These are phyloP conservation scores for Mus caroli DNA, from an alignment of 2,797 vertebrate genomes.

Conservation along the genomic window DNA sequence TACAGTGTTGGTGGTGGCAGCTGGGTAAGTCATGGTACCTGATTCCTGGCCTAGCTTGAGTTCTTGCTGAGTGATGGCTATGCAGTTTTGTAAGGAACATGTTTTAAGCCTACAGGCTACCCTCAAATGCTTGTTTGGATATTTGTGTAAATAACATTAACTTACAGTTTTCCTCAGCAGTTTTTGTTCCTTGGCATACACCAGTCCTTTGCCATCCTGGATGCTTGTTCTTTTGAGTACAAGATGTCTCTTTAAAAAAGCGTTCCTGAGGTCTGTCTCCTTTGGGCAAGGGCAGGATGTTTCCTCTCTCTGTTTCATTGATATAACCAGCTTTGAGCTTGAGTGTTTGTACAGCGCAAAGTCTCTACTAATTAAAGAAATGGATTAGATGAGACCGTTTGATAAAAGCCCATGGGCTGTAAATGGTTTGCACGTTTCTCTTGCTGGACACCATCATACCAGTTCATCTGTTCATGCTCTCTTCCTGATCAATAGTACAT, in stretches of 20 bases:
- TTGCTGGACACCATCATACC: neutral
- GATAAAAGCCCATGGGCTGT: neutral
- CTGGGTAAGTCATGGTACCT: neutral
- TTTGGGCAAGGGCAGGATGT: slow-evolving; percentile 52
- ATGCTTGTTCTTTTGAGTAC: slow-evolving; percentile 52
- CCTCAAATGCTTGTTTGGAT: neutral
- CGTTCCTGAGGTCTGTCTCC: slow-evolving; percentile 16
- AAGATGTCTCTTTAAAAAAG: slow-evolving; percentile 44
- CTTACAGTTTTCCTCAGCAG: neutral
- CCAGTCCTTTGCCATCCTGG: slow-evolving; percentile 17
- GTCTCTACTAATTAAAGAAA: slow-evolving; percentile 64
- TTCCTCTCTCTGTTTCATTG: slow-evolving; percentile 27
- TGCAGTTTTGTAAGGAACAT: neutral
- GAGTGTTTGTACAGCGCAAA: slow-evolving; percentile 20
- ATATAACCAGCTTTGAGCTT: slow-evolving; percentile 35
- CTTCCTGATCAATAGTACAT: neutral
- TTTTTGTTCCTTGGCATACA: neutral
- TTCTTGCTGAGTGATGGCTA: neutral
- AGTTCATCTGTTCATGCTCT: neutral
- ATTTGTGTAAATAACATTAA: slow-evolving; percentile 14
- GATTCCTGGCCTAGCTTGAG: neutral
- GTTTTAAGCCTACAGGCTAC: neutral
- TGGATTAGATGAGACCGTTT: slow-evolving; percentile 37
- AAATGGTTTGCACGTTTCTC: neutral
- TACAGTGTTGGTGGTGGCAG: neutral